A percentile compares a stretch with the other conserved stretches of the same genome.
Conservation (phyloP, 2,113 vertebrate genomes). For the Taxidea taxus region DNA sequence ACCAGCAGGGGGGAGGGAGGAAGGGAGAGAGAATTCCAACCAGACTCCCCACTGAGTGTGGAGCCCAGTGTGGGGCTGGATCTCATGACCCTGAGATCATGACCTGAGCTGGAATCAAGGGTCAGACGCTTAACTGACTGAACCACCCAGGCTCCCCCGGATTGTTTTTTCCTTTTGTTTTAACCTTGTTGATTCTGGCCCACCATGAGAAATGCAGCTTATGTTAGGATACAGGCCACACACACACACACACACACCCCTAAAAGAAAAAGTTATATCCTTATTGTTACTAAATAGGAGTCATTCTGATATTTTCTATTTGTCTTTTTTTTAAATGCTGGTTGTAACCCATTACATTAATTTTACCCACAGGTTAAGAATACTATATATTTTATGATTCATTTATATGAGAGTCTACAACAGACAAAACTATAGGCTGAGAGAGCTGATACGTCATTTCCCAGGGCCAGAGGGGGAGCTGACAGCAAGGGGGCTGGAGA, state of each 20-base stretch:
- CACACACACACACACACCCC: not conserved
- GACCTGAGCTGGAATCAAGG: not conserved
- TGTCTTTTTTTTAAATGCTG: not conserved
- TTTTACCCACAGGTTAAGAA: not conserved
- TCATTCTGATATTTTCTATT: not conserved
- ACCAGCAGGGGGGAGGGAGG: too few relatives aligned
- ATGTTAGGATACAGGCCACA: not conserved
- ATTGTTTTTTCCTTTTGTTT: not conserved
- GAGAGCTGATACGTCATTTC: not conserved
- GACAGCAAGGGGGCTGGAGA: not conserved
- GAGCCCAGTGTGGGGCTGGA: not conserved
- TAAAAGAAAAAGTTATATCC: not conserved
- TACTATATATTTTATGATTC: not conserved
- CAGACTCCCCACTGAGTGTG: not conserved
- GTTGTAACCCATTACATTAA: not conserved
- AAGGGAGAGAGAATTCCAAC: not conserved
- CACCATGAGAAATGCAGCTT: not conserved
- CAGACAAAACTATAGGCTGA: not conserved
- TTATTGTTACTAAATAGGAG: not conserved
- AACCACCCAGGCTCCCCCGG: not conserved
- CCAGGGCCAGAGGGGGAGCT: fast-evolving
- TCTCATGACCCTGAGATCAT: not conserved
- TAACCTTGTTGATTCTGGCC: not conserved
- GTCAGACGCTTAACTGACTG: not conserved
- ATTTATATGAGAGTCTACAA: not conserved